Evolutionary conservation across 2,797 vertebrate genomes (phyloP), one percentile per base, ranked within the genome.

Genomic region (Prionace glauca): DNA sequence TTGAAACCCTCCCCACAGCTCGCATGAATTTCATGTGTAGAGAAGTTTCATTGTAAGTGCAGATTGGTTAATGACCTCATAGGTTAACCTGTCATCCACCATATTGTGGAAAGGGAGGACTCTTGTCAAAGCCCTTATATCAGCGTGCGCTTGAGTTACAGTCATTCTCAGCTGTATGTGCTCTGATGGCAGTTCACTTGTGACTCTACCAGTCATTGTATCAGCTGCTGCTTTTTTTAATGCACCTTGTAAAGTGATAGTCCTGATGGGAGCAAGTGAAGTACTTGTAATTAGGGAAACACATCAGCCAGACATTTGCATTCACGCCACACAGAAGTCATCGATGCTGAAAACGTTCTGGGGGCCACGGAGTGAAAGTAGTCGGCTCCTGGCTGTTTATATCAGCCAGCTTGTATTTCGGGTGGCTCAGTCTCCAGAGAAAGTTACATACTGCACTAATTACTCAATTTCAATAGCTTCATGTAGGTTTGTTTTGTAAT

Each of bases 1-100:
- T 95, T 95, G 72, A 95, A 95, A 77, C 74, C 45, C 16, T 74
- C 74, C 50, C 45, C 32, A 8, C 36, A 74, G 45, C 71, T 45
- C 32, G 45, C 69, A 16, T 94, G 93, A 50, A 74, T 74, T 94
- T n/a, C 71, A 72, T 97, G 96, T 96, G 96, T 0, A 36, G 96
- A 96, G 96, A 96, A 94, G 88, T 65, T 96, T 97, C 96, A 96
- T 96, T 96, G 96, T 96, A 96, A 97, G 95, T 95, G 96, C 96
- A 10, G 1, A 96, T 96, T 97, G 96, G 97, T 96, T 97, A 97
- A 97, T 96, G 96, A 96, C 96, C 96, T 96, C 96, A 81, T 96
- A 96, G 95, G 96, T 96, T 97, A 97, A 96, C 95, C 96, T 96
- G 96, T 88, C 95, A 96, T 95, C 95, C 96, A 96, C 95, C 95